Base-by-base conservation (phyloP, 2,888 invertebrate genomes). In the Eurois occulta region DNA sequence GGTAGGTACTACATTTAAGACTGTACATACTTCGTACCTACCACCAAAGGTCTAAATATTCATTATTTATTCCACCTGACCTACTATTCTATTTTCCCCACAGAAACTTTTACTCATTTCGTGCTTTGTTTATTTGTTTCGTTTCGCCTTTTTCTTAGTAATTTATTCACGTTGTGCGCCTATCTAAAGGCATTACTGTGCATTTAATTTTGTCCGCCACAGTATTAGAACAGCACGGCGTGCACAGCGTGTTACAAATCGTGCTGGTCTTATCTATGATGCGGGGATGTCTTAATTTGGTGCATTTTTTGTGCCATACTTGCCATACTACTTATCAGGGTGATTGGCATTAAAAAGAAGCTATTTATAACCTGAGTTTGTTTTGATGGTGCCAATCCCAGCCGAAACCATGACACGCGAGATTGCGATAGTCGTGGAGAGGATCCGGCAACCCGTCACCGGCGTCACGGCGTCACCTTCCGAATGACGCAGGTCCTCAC, bases 101-200 rank as follows among this genome's bases (percentile, higher is more conserved):
- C 58, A 52, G 58, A 74, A 72, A 79, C 60, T 76, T 82, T 80
- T 75, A 66, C 41, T 65, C 41, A 60, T 72, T 79, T 75, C 48
- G 24, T 73, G 72, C 18, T 64, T 74, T 64, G 28, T 81, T 80
- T 80, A 72, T 43, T 16, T 16, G 18, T 60, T 72, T 77, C 8
- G 28, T 58, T 82, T 68, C 41, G 21, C 67, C 70, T 48, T 65
- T 65, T 82, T 75, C 60, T 75, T 21, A 46, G 72, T 68, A 41
- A 82, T 75, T 69, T 78, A 78, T 82, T 82, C 35, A 43, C 71
- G 66, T 64, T 32, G 55, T 35, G 41, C 13, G 60, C 64, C 24
- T 82, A 72, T 58, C 41, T 75, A 6, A 38, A 75, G 60, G 18
- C 60, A 67, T 70, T 72, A 10, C 52, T 75, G 48, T 72, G 70